Conservation (phyloP, 2,888 invertebrate species). For the Zygogramma bicolorata region DNA sequence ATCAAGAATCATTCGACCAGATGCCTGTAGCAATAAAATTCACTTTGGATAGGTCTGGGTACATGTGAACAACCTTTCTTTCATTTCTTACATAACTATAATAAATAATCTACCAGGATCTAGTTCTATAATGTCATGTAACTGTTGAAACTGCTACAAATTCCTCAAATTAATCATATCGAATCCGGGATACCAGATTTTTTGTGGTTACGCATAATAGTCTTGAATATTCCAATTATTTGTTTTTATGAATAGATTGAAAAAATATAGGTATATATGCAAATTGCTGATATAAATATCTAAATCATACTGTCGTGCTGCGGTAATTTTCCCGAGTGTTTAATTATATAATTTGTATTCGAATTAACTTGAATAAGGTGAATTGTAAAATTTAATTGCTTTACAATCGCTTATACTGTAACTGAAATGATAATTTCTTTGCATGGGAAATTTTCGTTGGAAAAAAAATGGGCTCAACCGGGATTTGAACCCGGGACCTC, state of each 20-base stretch:
- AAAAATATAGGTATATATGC: slow-evolving; percentile 5
- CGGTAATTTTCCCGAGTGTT: not conserved
- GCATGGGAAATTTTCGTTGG: too few relatives aligned
- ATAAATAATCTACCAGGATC: slow-evolving; percentile 7
- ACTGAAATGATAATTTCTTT: too few relatives aligned
- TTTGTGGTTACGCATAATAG: slow-evolving; percentile 16
- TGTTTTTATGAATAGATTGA: not conserved
- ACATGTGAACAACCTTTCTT: not conserved
- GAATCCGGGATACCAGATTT: slow-evolving; percentile 12
- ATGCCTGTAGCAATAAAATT: not conserved
- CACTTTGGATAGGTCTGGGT: not conserved
- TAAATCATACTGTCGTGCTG: not conserved
- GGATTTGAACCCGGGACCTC: slow-evolving; percentile 68
- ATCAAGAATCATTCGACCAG: too few relatives aligned
- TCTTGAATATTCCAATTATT: not conserved
- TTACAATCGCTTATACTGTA: not conserved
- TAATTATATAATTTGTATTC: not conserved
- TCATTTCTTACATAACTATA: not conserved
- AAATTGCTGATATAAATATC: slow-evolving; percentile 8
- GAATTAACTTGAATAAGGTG: not conserved
- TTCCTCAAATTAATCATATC: slow-evolving; percentile 16
- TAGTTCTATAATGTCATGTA: not conserved
- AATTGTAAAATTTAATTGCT: not conserved
- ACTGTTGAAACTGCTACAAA: slow-evolving; percentile 13
- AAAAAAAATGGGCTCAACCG: slow-evolving; percentile 64